Evolutionary conservation across 2,113 vertebrate species (phyloP), one percentile per base, ranked within the genome.

Genomic region (Numida meleagris): DNA sequence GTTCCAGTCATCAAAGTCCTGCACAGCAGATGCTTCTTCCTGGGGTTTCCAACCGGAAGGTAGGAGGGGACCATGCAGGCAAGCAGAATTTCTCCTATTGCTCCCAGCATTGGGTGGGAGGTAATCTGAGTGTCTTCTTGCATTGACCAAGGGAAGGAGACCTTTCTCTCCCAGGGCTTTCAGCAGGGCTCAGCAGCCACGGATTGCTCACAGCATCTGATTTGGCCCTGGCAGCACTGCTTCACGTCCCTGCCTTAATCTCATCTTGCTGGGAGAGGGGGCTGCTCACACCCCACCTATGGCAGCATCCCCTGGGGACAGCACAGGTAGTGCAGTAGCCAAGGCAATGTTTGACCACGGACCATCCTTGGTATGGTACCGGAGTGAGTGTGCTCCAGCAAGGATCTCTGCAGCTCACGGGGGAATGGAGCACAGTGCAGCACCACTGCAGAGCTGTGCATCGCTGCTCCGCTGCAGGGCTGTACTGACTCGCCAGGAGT

Each of bases 171-270:
- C 8, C 5, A 15, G 24, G 46, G 63, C 18, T 91, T 84, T 70
- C 88, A 81, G 43, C 33, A 63, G 59, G 18, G 51, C 24, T 76
- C 33, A 89, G 62, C 84, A 75, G 8, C n/a, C 42, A 48, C 0
- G 0, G 20, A 19, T 5, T 50, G 48, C 55, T 73, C 65, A 42
- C 43, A 55, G 15, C 10, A 17, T 21, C 24, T 40, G 62, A 57
- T 24, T 72, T 59, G 61, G 31, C 48, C 50, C 74, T 65, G 48
- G 24, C 34, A 74, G 59, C 27, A 21, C 36, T 19, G 46, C 16
- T 42, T 21, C 34, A 29, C 0, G 0, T 88, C 20, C 24, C 66
- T 77, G 50, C 4, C 0, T 29, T n/a, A 75, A 15, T 63, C 14
- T 53, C 8, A 13, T 4, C 34, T 34, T 80, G 33, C 65, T 27